Percentiles rank a stretch among this genome's conserved stretches.
These are phyloP conservation scores for Drosophila diplacantha DNA, from an alignment of 2,888 invertebrate species.

Conservation along the genomic window DNA sequence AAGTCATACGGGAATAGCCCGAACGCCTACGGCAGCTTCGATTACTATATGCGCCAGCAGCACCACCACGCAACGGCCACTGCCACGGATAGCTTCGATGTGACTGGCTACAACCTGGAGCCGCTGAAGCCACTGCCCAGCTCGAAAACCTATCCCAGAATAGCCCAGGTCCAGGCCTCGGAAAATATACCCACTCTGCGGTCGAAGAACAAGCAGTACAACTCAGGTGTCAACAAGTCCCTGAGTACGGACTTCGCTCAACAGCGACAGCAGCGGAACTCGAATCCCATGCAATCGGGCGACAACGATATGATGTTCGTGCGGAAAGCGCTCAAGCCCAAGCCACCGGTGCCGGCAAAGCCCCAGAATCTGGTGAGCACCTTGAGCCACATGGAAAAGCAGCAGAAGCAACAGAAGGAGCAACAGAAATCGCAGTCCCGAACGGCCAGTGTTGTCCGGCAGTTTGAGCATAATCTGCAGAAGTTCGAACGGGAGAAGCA, in stretches of 20 bases:
- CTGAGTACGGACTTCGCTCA: slow-evolving; percentile 77
- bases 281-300: slow-evolving; percentile 62
- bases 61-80: slow-evolving; percentile 17
- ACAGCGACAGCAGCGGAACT: slow-evolving; percentile 73
- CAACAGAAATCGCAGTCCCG: slow-evolving; percentile 56
- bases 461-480: slow-evolving; percentile 80
- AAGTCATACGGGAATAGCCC: slow-evolving; percentile 84
- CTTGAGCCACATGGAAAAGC: slow-evolving; percentile 65
- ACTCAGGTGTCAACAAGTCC: slow-evolving; percentile 76
- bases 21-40: slow-evolving; percentile 80
- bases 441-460: slow-evolving; percentile 76
- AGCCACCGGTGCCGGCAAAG: slow-evolving; percentile 75
- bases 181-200: slow-evolving; percentile 77
- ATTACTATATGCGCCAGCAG: slow-evolving; percentile 79
- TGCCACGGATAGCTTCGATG: slow-evolving; percentile 77
- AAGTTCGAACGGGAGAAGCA: slow-evolving; percentile 79
- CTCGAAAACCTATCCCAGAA: slow-evolving; percentile 75
- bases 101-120: slow-evolving; percentile 74
- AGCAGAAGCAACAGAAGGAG: slow-evolving; percentile 43
- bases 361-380: slow-evolving; percentile 73
- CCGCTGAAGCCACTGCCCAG: slow-evolving; percentile 66
- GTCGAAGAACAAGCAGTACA: slow-evolving; percentile 77
- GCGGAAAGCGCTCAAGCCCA: slow-evolving; percentile 68
- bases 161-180: slow-evolving; percentile 41
- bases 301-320: slow-evolving; percentile 56